phyloP scores from a whole-genome alignment of 2,797 vertebrate genomes.

The Dicrostonyx torquatus region DNA sequence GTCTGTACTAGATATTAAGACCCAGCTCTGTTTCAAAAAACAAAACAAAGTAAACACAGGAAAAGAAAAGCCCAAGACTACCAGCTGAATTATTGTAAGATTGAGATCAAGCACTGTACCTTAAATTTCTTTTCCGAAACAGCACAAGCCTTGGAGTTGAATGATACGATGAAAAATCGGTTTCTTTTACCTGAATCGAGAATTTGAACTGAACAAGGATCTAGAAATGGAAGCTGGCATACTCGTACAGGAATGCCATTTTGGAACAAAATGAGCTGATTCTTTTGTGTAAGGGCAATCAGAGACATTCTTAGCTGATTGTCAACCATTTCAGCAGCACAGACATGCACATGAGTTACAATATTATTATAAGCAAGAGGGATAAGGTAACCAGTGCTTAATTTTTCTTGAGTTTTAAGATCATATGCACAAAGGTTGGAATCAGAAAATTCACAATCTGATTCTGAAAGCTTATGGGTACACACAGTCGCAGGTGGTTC shows the following conservation, averaged over 20 bases:
- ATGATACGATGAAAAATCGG: slow-evolving; percentile 88
- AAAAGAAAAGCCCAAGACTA: background rate
- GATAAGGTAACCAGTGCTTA: slow-evolving; percentile 87
- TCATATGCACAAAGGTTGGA: slow-evolving; percentile 86
- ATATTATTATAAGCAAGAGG: slow-evolving; percentile 91
- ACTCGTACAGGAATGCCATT: slow-evolving; percentile 89
- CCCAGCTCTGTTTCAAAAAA: background rate
- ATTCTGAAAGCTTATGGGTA: slow-evolving; percentile 35
- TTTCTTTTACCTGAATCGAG: slow-evolving; percentile 86
- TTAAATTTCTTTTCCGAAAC: slow-evolving; percentile 92
- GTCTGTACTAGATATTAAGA: background rate
- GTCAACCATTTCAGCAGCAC: slow-evolving; percentile 80
- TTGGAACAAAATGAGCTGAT: slow-evolving; percentile 92
- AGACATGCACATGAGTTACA: slow-evolving; percentile 86
- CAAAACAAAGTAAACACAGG: background rate
- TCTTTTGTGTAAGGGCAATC: slow-evolving; percentile 88
- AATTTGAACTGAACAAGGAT: slow-evolving; percentile 87
- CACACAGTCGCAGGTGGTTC: slow-evolving; percentile 62
- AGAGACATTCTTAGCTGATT: slow-evolving; percentile 84
- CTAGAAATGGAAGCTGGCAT: slow-evolving; percentile 91
- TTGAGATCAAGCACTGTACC: slow-evolving; percentile 84
- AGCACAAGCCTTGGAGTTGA: slow-evolving; percentile 88
- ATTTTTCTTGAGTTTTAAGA: slow-evolving; percentile 84
- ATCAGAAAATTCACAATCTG: slow-evolving; percentile 80
- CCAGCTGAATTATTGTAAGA: slow-evolving; percentile 46